phyloP scores from a whole-genome alignment of 1,140 invertebrate genomes.

The Cotesia vestalis region DNA sequence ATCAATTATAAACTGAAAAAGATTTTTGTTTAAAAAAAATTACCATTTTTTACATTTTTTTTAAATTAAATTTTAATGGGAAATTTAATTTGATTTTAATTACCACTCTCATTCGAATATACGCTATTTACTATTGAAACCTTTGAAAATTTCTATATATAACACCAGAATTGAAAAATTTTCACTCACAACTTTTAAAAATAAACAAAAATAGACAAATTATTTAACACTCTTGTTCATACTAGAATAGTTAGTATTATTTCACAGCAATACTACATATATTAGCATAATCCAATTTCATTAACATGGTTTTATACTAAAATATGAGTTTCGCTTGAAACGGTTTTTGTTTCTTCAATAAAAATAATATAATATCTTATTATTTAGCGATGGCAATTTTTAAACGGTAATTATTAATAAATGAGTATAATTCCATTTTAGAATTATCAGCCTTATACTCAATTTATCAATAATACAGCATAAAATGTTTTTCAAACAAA shows the following conservation, averaged over 20 bases:
- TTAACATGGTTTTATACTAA: conserved; percentile 38
- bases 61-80: too few relatives aligned
- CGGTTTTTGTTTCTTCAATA: background rate
- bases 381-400: conserved; percentile 23
- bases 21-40: too few relatives aligned
- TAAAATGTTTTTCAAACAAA: conserved; percentile 16
- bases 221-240: background rate
- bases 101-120: background rate
- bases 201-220: background rate
- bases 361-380: background rate
- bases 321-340: conserved; percentile 38
- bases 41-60: too few relatives aligned
- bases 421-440: conserved; percentile 38
- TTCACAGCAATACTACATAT: conserved; percentile 35
- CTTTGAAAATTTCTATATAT: too few relatives aligned
- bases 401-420: conserved; percentile 33
- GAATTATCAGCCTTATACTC: conserved; percentile 36
- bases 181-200: background rate
- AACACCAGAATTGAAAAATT: too few relatives aligned
- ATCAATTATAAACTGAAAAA: too few relatives aligned
- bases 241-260: conserved; percentile 17
- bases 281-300: conserved; percentile 40
- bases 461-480: conserved; percentile 39
- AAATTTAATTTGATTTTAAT: too few relatives aligned
- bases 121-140: too few relatives aligned